Evolutionary conservation across 2,113 vertebrate species (phyloP), one percentile per base, ranked within the genome.

Genomic region (Nycticorax nycticorax): DNA sequence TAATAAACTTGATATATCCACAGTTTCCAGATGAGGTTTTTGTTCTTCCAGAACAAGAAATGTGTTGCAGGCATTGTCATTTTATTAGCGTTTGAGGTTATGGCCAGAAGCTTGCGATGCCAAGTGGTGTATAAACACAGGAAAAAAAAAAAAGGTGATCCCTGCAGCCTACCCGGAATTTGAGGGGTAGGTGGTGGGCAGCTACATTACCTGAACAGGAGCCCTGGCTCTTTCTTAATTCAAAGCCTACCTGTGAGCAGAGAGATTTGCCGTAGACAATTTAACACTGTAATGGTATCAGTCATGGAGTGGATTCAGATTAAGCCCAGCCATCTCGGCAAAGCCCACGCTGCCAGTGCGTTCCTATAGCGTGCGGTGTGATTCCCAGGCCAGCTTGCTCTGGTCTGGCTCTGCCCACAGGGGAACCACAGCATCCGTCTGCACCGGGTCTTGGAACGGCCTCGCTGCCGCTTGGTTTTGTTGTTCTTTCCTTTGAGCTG

Each of bases 331-430:
- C 33, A 18, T 26, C 41, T 50, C 47, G 10, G 67, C 76, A 28
- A 59, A 72, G 43, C 14, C 27, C 19, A 3, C 0, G 0, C 1
- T 47, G 43, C 57, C 60, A 18, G 22, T 12, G 56, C 0, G 8
- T 39, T 78, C 56, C 14, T 37, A 1, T 6, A 37, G 69, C 2
- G 1, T 8, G 1, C 1, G 9, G 4, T 48, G n/a, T 15, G 47
- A 59, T 43, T 78, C 52, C 72, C 13, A 67, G 59, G 26, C 55
- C 86, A 74, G 24, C 28, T 26, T 16, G 30, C 13, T 30, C 48
- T 73, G 66, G 21, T 12, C 30, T 45, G 39, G 23, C 26, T 50
- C 45, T 69, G 71, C 7, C 56, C 37, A 1, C 3, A 27, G 56
- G 4, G 27, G 19, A 48, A n/a, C 62, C 9, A 6, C 67, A n/a